Conservation (phyloP, 2,888 invertebrate species). For the Ectemnius continuus region DNA sequence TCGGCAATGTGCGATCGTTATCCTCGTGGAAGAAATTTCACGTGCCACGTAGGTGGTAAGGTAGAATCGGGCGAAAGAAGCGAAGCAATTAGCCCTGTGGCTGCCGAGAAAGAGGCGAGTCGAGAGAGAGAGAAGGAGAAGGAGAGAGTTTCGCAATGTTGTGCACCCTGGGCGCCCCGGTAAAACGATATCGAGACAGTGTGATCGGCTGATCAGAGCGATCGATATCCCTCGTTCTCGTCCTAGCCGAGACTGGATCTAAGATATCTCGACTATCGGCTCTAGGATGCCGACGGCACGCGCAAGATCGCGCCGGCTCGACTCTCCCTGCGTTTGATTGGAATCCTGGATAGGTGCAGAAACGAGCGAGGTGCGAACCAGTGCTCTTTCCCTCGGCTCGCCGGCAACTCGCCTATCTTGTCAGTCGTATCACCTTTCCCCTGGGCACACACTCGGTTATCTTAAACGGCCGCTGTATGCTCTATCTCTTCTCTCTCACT, state of each 20-base stretch:
- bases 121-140: too few relatives aligned
- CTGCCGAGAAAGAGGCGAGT: too few relatives aligned
- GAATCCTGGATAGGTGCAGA: constrained; percentile 15
- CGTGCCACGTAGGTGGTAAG: constrained; percentile 12
- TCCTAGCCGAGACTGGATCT: background rate
- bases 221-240: constrained; percentile 27
- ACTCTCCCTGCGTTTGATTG: constrained; percentile 15
- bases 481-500: background rate
- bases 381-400: constrained; percentile 7
- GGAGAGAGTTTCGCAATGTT: constrained; percentile 33
- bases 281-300: too few relatives aligned
- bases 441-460: background rate
- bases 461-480: background rate
- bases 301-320: background rate
- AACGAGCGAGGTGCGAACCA: constrained; percentile 14
- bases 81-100: constrained; percentile 25
- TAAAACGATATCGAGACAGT: constrained; percentile 24
- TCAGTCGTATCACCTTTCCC: constrained; percentile 1
- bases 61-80: constrained; percentile 17
- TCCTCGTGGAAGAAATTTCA: background rate
- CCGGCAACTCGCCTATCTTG: constrained; percentile 3
- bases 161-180: constrained; percentile 6
- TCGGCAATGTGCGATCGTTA: constrained; percentile 1
- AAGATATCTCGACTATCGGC: too few relatives aligned
- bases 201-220: constrained; percentile 12